Base-by-base conservation (phyloP, 53 echinoderm and acorn worm species). In the Henricia sp. region DNA sequence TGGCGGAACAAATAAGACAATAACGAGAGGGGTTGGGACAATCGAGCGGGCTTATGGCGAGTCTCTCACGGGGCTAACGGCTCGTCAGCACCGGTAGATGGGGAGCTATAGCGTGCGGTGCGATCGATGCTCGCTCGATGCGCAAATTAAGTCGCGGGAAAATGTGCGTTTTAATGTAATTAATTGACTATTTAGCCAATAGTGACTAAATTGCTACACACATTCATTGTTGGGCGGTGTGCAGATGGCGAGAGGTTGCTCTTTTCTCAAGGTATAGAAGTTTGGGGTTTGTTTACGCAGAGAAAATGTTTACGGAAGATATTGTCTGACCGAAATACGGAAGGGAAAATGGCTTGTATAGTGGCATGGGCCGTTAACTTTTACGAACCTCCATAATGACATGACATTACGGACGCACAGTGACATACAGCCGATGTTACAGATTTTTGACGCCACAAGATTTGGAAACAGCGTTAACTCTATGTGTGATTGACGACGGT, bases 141-240 rank as follows among this genome's bases (percentile, higher is more conserved):
- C 56, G 76, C 38, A 76, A 76, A 76, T 76, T 29, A 76, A 76
- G 76, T 57, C 76, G 76, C 59, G 28, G 57, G 76, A 25, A 58
- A 76, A 59, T 32, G 38, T 59, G 76, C 41, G 76, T 76, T 76
- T 76, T 56, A 76, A 58, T 76, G 76, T 59, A 76, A 76, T 76
- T 76, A 76, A 76, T 76, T 76, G 76, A 76, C 76, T 57, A 76
- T 76, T 76, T 76, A 76, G 76, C 58, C 59, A 43, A 76, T 76
- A 76, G 76, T 76, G 59, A 59, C 57, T 41, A 76, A 76, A 76
- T 76, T 76, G 76, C 76, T 76, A 76, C 76, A 76, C 76, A 76
- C 57, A 56, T 38, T 38, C 76, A 40, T 16, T 39, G 39, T 28
- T 67, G 20, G 20, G 4, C 20, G 38, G 23, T 6, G 39, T 58